phyloP scores from a whole-genome alignment of 2,888 invertebrate genomes.

The Dione vanillae region DNA sequence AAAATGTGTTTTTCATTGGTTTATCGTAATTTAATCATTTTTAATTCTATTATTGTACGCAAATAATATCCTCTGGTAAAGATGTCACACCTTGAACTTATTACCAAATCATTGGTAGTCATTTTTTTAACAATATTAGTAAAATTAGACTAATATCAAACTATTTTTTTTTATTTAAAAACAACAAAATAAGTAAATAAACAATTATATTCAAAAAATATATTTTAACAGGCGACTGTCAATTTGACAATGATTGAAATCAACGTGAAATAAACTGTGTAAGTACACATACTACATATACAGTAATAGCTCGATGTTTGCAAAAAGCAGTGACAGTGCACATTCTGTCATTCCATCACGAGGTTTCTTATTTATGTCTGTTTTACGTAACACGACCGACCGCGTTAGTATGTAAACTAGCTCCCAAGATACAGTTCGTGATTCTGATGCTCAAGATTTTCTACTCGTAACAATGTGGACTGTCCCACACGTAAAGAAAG shows the following conservation, averaged over 20 bases:
- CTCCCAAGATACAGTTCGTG: constrained; percentile 29
- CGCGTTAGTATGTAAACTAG: constrained; percentile 32
- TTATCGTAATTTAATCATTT: no score
- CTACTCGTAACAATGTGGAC: constrained; percentile 12
- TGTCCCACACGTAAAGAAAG: neutral
- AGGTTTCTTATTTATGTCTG: constrained; percentile 13
- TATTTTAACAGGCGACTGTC: no score
- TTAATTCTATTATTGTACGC: no score
- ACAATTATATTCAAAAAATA: neutral
- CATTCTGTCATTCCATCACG: constrained; percentile 35
- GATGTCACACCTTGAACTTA: no score
- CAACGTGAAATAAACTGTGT: neutral
- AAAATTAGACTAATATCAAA: no score
- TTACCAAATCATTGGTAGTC: no score
- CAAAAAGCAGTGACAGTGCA: constrained; percentile 34
- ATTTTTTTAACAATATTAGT: no score
- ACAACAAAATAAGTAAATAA: no score
- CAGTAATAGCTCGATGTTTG: constrained; percentile 26
- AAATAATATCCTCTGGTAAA: no score
- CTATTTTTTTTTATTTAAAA: no score
- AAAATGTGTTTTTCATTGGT: no score
- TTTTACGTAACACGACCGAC: constrained; percentile 26
- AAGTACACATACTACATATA: neutral
- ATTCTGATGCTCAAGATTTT: constrained; percentile 7
- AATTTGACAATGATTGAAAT: no score